These are phyloP conservation scores for Corynorhinus townsendii DNA, from an alignment of 2,113 vertebrate species.

Conservation along the genomic window DNA sequence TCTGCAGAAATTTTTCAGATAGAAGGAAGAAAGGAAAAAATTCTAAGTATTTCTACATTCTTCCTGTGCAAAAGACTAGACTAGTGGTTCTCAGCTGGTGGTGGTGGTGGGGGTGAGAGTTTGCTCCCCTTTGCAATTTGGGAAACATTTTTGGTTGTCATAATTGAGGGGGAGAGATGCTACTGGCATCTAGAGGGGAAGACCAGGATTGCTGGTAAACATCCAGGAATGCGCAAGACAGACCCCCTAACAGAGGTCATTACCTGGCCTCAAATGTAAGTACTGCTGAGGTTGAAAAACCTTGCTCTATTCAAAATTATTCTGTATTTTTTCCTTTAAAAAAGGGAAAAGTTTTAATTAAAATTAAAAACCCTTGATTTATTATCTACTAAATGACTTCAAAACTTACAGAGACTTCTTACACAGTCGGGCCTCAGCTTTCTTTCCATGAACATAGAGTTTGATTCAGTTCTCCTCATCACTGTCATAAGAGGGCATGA, in stretches of 20 bases:
- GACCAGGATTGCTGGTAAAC: background rate
- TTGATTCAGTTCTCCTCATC: background rate
- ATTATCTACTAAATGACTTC: background rate
- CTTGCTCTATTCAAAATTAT: background rate
- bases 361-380: background rate
- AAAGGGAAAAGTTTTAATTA: background rate
- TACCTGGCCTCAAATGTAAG: background rate
- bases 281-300: background rate
- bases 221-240: background rate
- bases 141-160: background rate
- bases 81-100: background rate
- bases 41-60: background rate
- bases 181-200: background rate
- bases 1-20: slow-evolving; percentile 1
- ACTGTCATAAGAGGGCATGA: background rate
- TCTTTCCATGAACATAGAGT: background rate
- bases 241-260: background rate
- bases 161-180: background rate
- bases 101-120: background rate
- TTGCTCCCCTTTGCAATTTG: background rate
- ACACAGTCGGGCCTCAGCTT: background rate
- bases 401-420: background rate
- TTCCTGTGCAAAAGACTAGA: background rate
- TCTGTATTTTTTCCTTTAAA: background rate
- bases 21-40: background rate